Conservation (phyloP, 2,113 vertebrate genomes). For the Xyliphius kryptos region DNA sequence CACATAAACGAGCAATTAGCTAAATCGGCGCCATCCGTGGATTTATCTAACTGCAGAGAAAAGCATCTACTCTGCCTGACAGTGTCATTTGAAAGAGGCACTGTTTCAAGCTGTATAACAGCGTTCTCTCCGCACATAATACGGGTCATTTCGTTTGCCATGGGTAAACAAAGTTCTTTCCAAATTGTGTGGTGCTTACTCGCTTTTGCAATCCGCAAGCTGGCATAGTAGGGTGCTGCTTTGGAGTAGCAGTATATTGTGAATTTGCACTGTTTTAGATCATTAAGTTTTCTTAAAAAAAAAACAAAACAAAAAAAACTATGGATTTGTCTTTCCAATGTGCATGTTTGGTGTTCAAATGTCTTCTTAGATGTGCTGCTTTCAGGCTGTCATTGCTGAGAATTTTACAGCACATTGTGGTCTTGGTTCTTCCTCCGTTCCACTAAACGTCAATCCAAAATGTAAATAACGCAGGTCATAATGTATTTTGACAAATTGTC, state of each 20-base stretch:
- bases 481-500: not conserved
- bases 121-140: conserved; percentile 3
- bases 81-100: conserved; percentile 1
- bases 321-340: not conserved
- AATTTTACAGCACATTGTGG: not conserved
- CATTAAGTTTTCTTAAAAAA: not conserved
- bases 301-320: too few species aligned
- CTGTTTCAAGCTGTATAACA: not conserved
- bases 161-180: not conserved
- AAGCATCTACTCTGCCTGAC: too few species aligned
- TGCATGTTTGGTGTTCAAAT: conserved; percentile 2
- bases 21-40: too few species aligned
- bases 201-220: conserved; percentile 1
- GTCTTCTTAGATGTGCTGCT: not conserved
- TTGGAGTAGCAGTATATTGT: not conserved
- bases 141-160: conserved; percentile 5
- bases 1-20: too few species aligned
- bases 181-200: conserved; percentile 3
- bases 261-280: not conserved
- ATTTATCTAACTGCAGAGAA: too few species aligned
- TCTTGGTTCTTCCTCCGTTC: conserved; percentile 2
- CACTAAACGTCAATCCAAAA: not conserved
- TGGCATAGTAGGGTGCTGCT: not conserved
- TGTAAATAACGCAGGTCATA: not conserved
- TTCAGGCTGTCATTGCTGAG: not conserved